Evolutionary conservation across 1,140 invertebrate species (phyloP), one percentile per base, ranked within the genome.

Genomic region (Ips typographus): DNA sequence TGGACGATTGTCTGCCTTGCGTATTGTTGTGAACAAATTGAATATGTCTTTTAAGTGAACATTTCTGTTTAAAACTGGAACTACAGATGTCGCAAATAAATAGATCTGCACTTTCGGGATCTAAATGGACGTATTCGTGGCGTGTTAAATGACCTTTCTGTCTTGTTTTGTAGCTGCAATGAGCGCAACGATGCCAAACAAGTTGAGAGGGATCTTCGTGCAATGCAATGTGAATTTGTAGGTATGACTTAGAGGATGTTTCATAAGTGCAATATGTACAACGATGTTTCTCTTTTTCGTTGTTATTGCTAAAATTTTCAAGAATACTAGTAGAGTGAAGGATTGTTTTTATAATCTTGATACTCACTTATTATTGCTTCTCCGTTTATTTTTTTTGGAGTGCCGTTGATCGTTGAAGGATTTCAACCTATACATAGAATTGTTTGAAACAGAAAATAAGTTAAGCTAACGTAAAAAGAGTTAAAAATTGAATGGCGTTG

Each of bases 151-250:
- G 67, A 40, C 59, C 47, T 5, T 39, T 62, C 44, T 61, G 59
- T 40, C 36, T 55, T 2, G 67, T 68, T 68, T 47, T 68, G 22
- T 68, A 68, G 37, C 4, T 62, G 37, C 67, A 68, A 40, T 62
- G 44, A 2, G 59, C 36, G 42, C 67, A 68, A 42, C 49, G 47
- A 47, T 44, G 40, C 6, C 40, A 53, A 4, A 3, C n/a, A 38
- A 66, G 38, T 39, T 59, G 59, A 42, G 7, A 53, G 2, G 65
- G 65, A 41, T 68, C 64, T 47, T 49, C 47, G 49, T 68, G 65
- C 36, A 68, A 7, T 1, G 4, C 5, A 37, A 3, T 8, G n/a
- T 68, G 65, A 1, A 22, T 59, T 53, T 60, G 59, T 22, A 68
- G 42, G 22, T 38, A 37, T 36, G 2, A 8, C 44, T 40, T 38